Evolutionary conservation across 2,797 vertebrate genomes (phyloP).

Genomic region (Acanthopagrus latus): DNA sequence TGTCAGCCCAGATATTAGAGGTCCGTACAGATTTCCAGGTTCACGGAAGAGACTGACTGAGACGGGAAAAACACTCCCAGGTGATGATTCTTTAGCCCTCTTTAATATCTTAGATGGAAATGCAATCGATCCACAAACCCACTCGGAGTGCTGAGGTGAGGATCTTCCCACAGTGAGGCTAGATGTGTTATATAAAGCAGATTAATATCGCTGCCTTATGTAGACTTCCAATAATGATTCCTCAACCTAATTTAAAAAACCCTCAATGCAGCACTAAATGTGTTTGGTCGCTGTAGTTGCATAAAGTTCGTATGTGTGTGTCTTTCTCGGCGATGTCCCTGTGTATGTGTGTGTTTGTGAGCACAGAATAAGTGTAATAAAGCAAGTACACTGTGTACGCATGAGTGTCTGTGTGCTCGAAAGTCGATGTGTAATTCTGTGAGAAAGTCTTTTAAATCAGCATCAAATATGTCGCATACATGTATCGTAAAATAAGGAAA

Average conservation of each 20-base stretch:
- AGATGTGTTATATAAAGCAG: conserved; percentile 58
- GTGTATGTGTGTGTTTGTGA: neutral
- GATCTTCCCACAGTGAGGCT: conserved; percentile 71
- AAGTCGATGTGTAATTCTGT: neutral
- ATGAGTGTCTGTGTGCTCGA: neutral
- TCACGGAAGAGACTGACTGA: conserved; percentile 44
- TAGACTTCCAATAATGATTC: conserved; percentile 63
- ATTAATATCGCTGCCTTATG: conserved; percentile 67
- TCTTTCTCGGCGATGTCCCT: neutral
- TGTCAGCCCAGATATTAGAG: conserved; percentile 48
- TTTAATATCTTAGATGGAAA: conserved; percentile 75
- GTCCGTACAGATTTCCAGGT: conserved; percentile 43
- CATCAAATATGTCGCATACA: neutral
- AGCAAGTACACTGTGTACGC: neutral
- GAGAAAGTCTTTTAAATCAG: neutral
- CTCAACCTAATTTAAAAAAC: conserved; percentile 50
- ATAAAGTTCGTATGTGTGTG: neutral
- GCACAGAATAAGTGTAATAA: neutral
- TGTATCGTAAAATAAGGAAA: neutral
- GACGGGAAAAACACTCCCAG: conserved; percentile 46
- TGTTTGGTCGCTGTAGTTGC: conserved; percentile 1
- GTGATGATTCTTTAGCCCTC: conserved; percentile 53
- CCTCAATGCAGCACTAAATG: conserved; percentile 21
- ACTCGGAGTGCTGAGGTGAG: conserved; percentile 61
- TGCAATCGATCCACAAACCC: conserved; percentile 69